A percentile compares a stretch with the other conserved stretches of the same genome.
phyloP scores from a whole-genome alignment of 2,797 vertebrate genomes.

The Glyptemys insculpta region DNA sequence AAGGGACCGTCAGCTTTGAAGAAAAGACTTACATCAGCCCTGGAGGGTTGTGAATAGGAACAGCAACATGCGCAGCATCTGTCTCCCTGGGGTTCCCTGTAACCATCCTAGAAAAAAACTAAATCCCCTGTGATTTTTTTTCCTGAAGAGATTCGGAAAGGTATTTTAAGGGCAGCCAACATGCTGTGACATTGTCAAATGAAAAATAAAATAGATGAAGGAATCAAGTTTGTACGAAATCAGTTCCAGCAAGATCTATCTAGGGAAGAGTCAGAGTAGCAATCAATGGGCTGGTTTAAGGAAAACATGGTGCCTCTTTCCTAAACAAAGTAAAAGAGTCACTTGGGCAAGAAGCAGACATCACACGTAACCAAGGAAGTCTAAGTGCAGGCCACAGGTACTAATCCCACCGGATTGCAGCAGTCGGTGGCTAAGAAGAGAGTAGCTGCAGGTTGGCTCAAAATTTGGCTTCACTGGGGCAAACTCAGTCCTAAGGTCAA shows the following conservation, averaged over 20 bases:
- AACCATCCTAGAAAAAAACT: neutral
- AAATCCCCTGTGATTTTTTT: neutral
- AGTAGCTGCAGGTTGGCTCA: neutral
- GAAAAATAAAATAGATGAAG: neutral
- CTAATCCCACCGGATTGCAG: neutral
- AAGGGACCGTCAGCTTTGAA: neutral
- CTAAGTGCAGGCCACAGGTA: neutral
- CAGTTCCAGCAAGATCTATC: neutral
- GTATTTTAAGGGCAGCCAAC: neutral
- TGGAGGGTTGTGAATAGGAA: neutral
- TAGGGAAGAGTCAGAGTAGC: neutral
- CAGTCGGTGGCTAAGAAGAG: neutral
- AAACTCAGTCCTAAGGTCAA: neutral
- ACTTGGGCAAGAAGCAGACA: neutral
- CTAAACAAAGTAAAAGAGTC: neutral
- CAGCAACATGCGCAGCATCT: neutral
- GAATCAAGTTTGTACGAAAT: neutral
- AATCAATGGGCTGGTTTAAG: neutral
- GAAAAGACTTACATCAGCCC: neutral
- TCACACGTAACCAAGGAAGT: neutral
- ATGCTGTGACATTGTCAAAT: neutral
- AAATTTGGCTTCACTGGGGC: neutral
- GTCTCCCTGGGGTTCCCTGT: neutral
- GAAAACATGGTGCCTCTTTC: neutral
- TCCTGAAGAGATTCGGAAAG: neutral